These are phyloP conservation scores for Sipha maydis DNA, from an alignment of 2,888 invertebrate genomes.

Conservation along the genomic window DNA sequence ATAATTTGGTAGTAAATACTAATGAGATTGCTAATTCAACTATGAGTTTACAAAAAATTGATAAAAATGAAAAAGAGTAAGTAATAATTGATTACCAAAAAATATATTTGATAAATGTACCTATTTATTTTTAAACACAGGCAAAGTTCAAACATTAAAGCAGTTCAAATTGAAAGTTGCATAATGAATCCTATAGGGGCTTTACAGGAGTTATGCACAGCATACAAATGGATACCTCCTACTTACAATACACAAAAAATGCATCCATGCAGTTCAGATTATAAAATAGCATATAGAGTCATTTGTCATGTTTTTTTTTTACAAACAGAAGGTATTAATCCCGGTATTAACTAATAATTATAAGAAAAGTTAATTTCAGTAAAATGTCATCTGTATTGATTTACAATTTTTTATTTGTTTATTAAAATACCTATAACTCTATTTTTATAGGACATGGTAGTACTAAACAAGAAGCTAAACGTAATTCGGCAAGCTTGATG, in stretches of 20 bases:
- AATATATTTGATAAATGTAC: background rate
- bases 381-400: background rate
- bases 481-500: slow-evolving; percentile 23
- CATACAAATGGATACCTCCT: slow-evolving; percentile 25
- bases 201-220: slow-evolving; percentile 27
- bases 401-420: background rate
- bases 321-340: slow-evolving; percentile 26
- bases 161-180: slow-evolving; percentile 21
- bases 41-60: background rate
- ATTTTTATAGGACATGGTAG: slow-evolving; percentile 14
- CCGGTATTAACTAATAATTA: background rate
- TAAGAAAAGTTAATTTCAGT: background rate
- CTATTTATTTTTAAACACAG: slow-evolving; percentile 8
- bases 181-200: slow-evolving; percentile 51
- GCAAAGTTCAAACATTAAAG: background rate
- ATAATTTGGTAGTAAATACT: slow-evolving; percentile 17
- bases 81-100: background rate
- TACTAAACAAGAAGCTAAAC: slow-evolving; percentile 28
- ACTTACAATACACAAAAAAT: background rate
- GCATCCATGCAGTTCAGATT: background rate
- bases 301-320: slow-evolving; percentile 42
- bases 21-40: background rate
- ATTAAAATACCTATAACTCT: background rate
- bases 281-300: slow-evolving; percentile 14
- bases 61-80: slow-evolving; percentile 5